These are phyloP conservation scores for Pyrrhia umbra DNA, from an alignment of 2,888 invertebrate genomes.

Conservation along the genomic window DNA sequence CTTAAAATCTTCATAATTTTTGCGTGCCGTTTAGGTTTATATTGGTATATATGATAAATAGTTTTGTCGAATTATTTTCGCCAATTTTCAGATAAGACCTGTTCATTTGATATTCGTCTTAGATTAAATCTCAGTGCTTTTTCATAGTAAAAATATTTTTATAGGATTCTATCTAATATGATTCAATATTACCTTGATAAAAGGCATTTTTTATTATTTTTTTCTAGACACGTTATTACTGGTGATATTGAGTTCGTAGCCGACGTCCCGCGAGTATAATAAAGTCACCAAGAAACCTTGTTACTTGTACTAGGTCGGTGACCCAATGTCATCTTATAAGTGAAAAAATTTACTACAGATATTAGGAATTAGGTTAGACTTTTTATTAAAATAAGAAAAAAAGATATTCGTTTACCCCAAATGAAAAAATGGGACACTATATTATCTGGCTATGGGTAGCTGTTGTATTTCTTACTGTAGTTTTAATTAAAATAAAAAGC, in stretches of 20 bases:
- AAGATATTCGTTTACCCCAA: background rate
- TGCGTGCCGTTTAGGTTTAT: no score
- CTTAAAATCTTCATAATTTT: no score
- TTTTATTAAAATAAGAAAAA: background rate
- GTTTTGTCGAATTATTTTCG: background rate
- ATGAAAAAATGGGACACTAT: background rate
- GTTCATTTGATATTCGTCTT: background rate
- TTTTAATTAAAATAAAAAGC: background rate
- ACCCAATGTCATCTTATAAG: background rate
- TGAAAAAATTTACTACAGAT: background rate
- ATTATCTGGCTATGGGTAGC: background rate
- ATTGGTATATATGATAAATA: background rate
- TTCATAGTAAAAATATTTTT: conserved; percentile 11
- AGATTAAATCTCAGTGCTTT: conserved; percentile 19
- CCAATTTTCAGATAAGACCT: background rate
- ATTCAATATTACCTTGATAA: conserved; percentile 20
- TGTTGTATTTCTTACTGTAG: background rate
- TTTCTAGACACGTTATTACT: conserved; percentile 31
- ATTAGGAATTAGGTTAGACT: background rate
- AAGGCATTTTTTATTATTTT: conserved; percentile 19
- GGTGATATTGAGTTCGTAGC: conserved; percentile 43
- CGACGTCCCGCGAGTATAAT: conserved; percentile 20
- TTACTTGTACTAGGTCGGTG: background rate
- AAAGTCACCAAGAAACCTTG: conserved; percentile 15
- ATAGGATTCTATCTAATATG: conserved; percentile 14